Evolutionary conservation across 2,797 vertebrate species (phyloP).

Genomic region (Eospalax fontanierii): DNA sequence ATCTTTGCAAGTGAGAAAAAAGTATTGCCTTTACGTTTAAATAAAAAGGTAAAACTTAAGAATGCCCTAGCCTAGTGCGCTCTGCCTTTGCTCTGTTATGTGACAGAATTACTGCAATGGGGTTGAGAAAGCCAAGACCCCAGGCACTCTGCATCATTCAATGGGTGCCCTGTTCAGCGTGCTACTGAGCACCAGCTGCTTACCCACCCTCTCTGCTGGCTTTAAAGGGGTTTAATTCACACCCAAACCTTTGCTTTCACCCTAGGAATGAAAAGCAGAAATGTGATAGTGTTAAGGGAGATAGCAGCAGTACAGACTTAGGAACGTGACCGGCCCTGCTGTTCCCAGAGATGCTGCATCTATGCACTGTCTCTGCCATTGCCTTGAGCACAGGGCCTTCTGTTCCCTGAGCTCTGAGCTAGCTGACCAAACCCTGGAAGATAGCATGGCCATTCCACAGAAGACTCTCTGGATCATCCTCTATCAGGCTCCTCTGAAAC

Average conservation of each 20-base stretch:
- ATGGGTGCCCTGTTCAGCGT: background rate
- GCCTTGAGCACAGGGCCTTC: no score
- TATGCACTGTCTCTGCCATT: fast-evolving
- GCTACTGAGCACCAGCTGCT: background rate
- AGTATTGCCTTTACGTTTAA: background rate
- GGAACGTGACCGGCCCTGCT: fast-evolving
- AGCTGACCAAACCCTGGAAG: no score
- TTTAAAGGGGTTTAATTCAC: background rate
- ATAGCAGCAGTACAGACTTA: background rate
- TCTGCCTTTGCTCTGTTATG: background rate
- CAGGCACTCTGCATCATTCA: background rate
- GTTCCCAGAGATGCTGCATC: fast-evolving
- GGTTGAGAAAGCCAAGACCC: background rate
- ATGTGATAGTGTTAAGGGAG: background rate
- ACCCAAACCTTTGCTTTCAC: background rate
- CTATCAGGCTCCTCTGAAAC: background rate
- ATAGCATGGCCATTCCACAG: fast-evolving
- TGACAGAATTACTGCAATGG: background rate
- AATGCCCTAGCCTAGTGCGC: background rate
- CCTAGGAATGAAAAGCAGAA: background rate
- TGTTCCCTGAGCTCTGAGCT: background rate
- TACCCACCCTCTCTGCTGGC: fast-evolving
- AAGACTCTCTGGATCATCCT: background rate
- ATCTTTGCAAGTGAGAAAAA: background rate
- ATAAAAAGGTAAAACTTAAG: background rate